Percentiles rank a stretch among this genome's conserved stretches.
phyloP scores from a whole-genome alignment of 23 tunicate species.

The Trididemnum nubilum region DNA sequence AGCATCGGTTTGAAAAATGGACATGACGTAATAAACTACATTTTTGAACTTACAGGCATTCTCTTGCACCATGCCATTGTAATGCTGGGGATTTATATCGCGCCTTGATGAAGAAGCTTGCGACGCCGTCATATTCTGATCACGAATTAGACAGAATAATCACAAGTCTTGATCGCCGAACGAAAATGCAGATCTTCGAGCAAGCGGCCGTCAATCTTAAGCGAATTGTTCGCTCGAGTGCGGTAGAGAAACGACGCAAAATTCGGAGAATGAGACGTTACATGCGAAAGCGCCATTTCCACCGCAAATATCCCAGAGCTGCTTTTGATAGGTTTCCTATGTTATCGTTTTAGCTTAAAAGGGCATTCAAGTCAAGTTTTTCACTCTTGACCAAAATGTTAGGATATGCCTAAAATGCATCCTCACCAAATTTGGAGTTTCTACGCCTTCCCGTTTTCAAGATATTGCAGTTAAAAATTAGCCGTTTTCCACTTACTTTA shows the following conservation, averaged over 20 bases:
- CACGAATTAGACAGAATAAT: background rate
- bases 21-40: no score
- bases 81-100: background rate
- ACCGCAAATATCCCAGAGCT: background rate
- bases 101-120: background rate
- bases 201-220: background rate
- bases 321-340: background rate
- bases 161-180: background rate
- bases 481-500: no score
- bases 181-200: background rate
- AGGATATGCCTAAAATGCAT: no score
- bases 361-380: no score
- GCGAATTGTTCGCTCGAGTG: background rate
- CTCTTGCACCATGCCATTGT: background rate
- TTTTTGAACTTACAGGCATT: background rate
- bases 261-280: background rate
- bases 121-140: background rate
- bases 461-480: no score
- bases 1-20: no score
- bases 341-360: background rate
- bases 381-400: no score
- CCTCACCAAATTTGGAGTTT: no score
- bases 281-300: conserved; percentile 1
- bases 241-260: conserved; percentile 4
- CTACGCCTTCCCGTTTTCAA: no score